A percentile compares a stretch with the other conserved stretches of the same genome.
Evolutionary conservation across 1,140 invertebrate genomes (phyloP).

Genomic region (Calycopis cecrops): DNA sequence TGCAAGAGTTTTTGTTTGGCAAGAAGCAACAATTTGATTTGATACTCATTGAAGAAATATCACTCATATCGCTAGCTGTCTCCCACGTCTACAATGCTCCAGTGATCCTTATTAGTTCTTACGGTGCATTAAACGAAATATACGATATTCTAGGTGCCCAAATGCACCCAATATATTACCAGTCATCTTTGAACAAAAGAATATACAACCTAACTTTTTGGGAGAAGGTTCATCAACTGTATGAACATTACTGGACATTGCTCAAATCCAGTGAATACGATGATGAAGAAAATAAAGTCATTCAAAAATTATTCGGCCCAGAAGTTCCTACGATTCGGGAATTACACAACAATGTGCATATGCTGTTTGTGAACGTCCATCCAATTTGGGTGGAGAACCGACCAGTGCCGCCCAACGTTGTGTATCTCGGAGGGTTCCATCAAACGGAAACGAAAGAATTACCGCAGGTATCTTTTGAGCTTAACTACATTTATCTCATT

Average conservation of each 20-base stretch:
- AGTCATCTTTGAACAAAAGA: too few relatives aligned
- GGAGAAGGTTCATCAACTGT: too few relatives aligned
- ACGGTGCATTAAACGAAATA: not conserved
- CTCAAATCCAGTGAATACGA: too few relatives aligned
- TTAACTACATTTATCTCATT: too few relatives aligned
- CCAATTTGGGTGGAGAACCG: conserved; percentile 52
- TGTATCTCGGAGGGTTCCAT: conserved; percentile 70
- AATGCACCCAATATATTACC: too few relatives aligned
- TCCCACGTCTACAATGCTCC: not conserved
- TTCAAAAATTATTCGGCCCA: conserved; percentile 43
- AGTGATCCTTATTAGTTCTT: not conserved
- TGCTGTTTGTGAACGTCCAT: conserved; percentile 73
- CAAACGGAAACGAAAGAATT: conserved; percentile 45
- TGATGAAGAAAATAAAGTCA: conserved; percentile 15
- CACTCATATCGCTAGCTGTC: not conserved
- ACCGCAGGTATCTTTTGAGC: conserved; percentile 36
- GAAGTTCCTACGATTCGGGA: conserved; percentile 49
- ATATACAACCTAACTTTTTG: too few relatives aligned
- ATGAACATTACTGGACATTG: too few relatives aligned
- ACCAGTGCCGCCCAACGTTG: conserved; percentile 60
- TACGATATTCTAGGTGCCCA: too few relatives aligned
- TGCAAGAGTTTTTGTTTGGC: not conserved
- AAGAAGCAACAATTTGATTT: not conserved
- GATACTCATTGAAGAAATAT: not conserved
- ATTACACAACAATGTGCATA: conserved; percentile 62